Conservation (phyloP, 2,888 invertebrate genomes). For the Megalurothrips usitatus region DNA sequence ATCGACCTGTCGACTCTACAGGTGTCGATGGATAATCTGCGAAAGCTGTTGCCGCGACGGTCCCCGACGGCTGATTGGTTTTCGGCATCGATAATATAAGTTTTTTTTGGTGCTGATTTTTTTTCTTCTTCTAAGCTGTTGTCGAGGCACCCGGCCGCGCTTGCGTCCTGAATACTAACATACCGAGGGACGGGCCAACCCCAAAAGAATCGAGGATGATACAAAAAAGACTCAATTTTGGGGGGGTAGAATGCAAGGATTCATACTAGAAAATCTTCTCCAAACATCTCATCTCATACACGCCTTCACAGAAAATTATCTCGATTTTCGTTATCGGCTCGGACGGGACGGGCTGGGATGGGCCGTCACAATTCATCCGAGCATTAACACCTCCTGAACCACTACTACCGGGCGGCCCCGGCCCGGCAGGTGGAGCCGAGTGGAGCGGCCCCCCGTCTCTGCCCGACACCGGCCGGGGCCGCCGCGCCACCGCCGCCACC, state of each 20-base stretch:
- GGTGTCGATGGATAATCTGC: not conserved
- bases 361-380: not conserved
- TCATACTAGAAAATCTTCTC: not conserved
- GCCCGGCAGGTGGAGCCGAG: not conserved
- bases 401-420: not conserved
- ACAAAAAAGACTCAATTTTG: not conserved
- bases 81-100: not conserved
- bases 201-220: not conserved
- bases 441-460: not conserved
- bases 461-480: no score
- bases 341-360: not conserved
- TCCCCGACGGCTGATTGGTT: not conserved
- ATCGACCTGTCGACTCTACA: not conserved
- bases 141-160: not conserved
- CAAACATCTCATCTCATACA: no score
- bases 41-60: not conserved
- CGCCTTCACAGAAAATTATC: no score
- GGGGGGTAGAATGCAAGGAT: no score
- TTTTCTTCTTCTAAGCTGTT: no score
- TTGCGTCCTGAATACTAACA: slow-evolving; percentile 1
- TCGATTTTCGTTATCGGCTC: not conserved
- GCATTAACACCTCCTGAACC: slow-evolving; percentile 5
- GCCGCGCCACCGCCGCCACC: no score
- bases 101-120: not conserved
- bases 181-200: not conserved